These are phyloP conservation scores for Alligator mississippiensis DNA, from an alignment of 2,113 vertebrate genomes.

Conservation along the genomic window DNA sequence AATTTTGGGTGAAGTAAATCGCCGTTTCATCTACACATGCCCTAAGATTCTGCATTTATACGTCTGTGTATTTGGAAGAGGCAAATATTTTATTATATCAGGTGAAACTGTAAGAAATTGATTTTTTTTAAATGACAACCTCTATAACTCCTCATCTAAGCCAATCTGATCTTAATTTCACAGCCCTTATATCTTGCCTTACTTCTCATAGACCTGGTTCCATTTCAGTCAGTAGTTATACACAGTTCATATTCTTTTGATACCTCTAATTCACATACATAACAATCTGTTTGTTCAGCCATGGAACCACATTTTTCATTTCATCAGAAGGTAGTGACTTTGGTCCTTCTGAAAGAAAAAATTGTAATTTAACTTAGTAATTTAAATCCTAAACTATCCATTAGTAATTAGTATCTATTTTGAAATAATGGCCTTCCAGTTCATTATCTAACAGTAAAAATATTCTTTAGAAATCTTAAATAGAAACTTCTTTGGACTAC, in stretches of 20 bases:
- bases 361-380: neutral
- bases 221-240: neutral
- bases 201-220: neutral
- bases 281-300: neutral
- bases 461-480: neutral
- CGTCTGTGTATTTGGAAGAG: accelerated
- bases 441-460: neutral
- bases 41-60: neutral
- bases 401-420: neutral
- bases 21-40: neutral
- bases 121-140: neutral
- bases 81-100: neutral
- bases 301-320: neutral
- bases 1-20: no score
- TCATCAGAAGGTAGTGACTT: neutral
- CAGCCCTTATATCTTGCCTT: neutral
- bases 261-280: neutral
- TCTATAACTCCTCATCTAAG: neutral
- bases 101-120: neutral
- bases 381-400: neutral
- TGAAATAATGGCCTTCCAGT: neutral
- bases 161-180: neutral
- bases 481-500: neutral
- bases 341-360: neutral
- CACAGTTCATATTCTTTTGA: neutral